Conservation (phyloP, 2,797 vertebrate genomes). For the Sebastolobus alascanus region DNA sequence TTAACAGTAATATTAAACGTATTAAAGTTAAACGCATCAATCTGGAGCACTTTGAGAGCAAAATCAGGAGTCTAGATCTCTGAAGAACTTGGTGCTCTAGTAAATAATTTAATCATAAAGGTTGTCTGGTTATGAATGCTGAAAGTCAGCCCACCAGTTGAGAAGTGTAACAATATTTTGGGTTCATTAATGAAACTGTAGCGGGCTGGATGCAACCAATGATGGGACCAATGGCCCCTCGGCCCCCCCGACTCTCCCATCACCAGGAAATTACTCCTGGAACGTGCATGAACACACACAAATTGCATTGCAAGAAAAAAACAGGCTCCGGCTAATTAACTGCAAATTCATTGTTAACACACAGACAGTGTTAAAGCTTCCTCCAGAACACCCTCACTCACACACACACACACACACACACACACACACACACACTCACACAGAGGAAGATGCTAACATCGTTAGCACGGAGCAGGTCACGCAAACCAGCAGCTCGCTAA, state of each 20-base stretch:
- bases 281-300: conserved; percentile 33
- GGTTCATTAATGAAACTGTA: no score
- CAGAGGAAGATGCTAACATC: conserved; percentile 23
- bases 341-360: conserved; percentile 58
- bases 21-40: no score
- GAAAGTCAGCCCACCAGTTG: no score
- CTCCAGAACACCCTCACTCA: background rate
- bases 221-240: no score
- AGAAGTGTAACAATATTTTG: no score
- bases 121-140: no score
- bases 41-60: no score
- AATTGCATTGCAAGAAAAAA: background rate
- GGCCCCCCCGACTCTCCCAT: background rate
- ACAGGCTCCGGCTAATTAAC: conserved; percentile 58
- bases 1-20: no score
- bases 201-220: no score
- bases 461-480: conserved; percentile 35
- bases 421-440: conserved; percentile 15
- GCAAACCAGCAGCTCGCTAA: conserved; percentile 14
- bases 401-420: conserved; percentile 12
- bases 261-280: conserved; percentile 11
- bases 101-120: no score
- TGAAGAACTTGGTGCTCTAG: no score
- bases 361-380: conserved; percentile 30
- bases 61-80: no score